Percentiles rank a stretch among this genome's conserved stretches.
These are phyloP conservation scores for Drosophila barbarae DNA, from an alignment of 2,888 invertebrate genomes.

Conservation along the genomic window DNA sequence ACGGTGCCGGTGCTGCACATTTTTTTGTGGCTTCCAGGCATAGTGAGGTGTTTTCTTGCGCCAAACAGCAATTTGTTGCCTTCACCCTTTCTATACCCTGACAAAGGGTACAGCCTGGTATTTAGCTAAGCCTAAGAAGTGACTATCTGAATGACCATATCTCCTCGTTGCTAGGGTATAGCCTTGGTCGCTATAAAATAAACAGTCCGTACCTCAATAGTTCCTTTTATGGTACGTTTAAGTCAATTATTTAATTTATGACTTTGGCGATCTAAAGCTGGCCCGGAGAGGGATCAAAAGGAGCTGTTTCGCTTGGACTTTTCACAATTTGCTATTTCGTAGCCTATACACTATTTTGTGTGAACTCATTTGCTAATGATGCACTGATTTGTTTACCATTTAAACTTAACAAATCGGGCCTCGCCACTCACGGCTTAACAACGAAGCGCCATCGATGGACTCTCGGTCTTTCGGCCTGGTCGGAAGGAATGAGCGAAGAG, in stretches of 20 bases:
- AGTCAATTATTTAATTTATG: slow-evolving; percentile 77
- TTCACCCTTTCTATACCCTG: slow-evolving; percentile 43
- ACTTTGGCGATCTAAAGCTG: slow-evolving; percentile 73
- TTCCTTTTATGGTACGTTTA: background rate
- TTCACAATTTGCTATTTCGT: background rate
- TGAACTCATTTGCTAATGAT: slow-evolving; percentile 76
- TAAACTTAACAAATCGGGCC: slow-evolving; percentile 38
- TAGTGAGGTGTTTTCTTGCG: slow-evolving; percentile 60
- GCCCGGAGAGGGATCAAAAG: slow-evolving; percentile 29
- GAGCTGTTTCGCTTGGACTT: slow-evolving; percentile 1
- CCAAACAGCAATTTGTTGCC: slow-evolving; percentile 55
- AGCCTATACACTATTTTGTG: slow-evolving; percentile 37
- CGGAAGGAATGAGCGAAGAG: slow-evolving; percentile 38
- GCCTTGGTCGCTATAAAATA: background rate
- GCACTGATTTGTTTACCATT: slow-evolving; percentile 66
- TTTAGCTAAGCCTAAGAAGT: background rate
- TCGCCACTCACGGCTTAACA: background rate
- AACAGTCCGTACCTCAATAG: background rate
- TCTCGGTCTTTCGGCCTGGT: slow-evolving; percentile 37
- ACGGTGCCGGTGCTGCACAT: slow-evolving; percentile 20
- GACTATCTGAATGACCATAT: background rate
- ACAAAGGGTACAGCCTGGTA: background rate
- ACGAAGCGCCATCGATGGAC: slow-evolving; percentile 32
- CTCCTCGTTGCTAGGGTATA: background rate
- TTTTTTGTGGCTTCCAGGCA: slow-evolving; percentile 52